phyloP scores from a whole-genome alignment of 1,140 invertebrate species.

The Camponotus floridanus region DNA sequence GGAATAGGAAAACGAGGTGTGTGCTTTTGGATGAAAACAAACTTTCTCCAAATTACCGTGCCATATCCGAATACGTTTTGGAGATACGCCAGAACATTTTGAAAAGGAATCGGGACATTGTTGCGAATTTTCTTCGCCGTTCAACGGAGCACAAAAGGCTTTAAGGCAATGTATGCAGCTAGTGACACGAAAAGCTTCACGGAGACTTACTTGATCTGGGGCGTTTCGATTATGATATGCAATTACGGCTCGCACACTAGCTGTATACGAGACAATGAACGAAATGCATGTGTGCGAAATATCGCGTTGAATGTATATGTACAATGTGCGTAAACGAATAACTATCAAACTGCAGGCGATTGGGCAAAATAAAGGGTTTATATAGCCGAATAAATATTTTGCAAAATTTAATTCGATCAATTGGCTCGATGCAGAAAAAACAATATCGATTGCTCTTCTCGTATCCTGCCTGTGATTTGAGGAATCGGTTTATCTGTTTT shows the following conservation, averaged over 20 bases:
- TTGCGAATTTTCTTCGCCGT: constrained; percentile 66
- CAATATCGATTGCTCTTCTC: not conserved
- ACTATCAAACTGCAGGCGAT: constrained; percentile 5
- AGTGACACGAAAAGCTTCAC: constrained; percentile 47
- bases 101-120: constrained; percentile 37
- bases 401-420: constrained; percentile 5
- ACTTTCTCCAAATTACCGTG: constrained; percentile 68
- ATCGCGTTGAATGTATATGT: not conserved
- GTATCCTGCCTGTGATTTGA: not conserved
- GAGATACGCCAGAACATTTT: constrained; percentile 60
- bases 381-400: constrained; percentile 8
- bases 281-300: not conserved
- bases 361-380: constrained; percentile 5
- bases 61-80: constrained; percentile 64
- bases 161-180: constrained; percentile 37
- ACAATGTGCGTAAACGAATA: not conserved
- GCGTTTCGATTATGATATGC: constrained; percentile 39
- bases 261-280: constrained; percentile 13
- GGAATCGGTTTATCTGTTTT: constrained; percentile 1
- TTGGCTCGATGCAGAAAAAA: not conserved
- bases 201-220: constrained; percentile 30
- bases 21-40: constrained; percentile 41
- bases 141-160: constrained; percentile 27
- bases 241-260: constrained; percentile 18
- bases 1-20: constrained; percentile 28